These are phyloP conservation scores for Tachuris rubrigastra DNA, from an alignment of 2,113 vertebrate genomes.

Conservation along the genomic window DNA sequence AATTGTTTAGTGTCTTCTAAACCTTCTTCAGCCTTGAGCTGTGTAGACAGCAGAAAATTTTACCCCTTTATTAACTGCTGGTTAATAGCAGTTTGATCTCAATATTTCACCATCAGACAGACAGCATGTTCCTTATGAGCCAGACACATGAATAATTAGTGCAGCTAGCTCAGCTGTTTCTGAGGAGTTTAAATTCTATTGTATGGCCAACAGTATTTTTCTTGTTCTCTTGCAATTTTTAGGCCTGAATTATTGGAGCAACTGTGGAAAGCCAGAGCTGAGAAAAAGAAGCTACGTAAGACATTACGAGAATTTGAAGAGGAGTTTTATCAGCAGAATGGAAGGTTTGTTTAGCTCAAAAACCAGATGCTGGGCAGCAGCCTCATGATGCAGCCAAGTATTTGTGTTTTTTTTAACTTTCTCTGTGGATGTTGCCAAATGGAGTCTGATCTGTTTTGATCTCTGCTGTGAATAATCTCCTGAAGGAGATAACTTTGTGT, in stretches of 20 bases:
- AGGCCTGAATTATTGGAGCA: conserved; percentile 98
- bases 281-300: conserved; percentile 96
- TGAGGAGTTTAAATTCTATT: not conserved
- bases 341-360: conserved; percentile 80
- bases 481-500: not conserved
- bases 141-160: not conserved
- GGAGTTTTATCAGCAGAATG: conserved; percentile 94
- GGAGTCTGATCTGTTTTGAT: not conserved
- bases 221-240: conserved; percentile 42
- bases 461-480: not conserved
- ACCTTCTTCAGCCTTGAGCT: not conserved
- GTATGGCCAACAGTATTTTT: not conserved
- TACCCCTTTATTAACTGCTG: not conserved
- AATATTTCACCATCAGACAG: not conserved
- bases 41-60: not conserved
- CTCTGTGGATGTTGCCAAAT: not conserved
- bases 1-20: not conserved
- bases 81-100: not conserved
- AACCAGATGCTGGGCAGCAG: not conserved
- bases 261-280: conserved; percentile 95
- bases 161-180: not conserved
- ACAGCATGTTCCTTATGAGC: not conserved
- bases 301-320: conserved; percentile 94
- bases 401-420: not conserved
- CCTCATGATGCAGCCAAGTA: not conserved